Conservation (phyloP, 2,888 invertebrate genomes). For the Andrena chrysosceles region DNA sequence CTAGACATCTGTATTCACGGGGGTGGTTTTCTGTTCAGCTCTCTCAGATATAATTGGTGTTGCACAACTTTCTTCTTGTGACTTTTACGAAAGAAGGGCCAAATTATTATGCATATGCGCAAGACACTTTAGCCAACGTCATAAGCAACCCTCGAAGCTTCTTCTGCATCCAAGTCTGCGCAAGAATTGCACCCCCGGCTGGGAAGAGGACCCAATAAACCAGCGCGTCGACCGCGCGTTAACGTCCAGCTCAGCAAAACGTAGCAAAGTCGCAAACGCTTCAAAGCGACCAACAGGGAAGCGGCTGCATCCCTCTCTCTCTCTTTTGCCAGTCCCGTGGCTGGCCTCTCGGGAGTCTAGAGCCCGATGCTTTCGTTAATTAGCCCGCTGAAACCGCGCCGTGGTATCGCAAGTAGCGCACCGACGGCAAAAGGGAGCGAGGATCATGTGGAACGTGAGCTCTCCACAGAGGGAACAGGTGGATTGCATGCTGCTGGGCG, state of each 20-base stretch:
- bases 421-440: constrained; percentile 38
- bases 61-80: too few relatives aligned
- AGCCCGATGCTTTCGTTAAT: constrained; percentile 47
- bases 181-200: constrained; percentile 18
- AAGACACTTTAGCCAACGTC: not conserved
- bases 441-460: constrained; percentile 11
- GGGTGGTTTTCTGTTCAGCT: not conserved
- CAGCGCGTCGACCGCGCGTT: not conserved
- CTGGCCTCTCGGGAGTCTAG: constrained; percentile 13
- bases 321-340: not conserved
- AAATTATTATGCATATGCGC: not conserved
- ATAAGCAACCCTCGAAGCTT: constrained; percentile 1
- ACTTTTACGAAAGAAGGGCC: too few relatives aligned
- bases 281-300: constrained; percentile 41
- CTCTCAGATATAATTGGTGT: not conserved
- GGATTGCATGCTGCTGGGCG: constrained; percentile 25
- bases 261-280: constrained; percentile 6
- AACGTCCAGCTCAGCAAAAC: constrained; percentile 23
- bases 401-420: constrained; percentile 28
- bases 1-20: constrained; percentile 17
- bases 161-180: not conserved
- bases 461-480: not conserved
- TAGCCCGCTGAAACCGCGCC: constrained; percentile 46
- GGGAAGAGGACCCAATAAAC: not conserved
- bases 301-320: not conserved